Conservation (phyloP, 1,140 invertebrate genomes). For the Heliconius melpomene region DNA sequence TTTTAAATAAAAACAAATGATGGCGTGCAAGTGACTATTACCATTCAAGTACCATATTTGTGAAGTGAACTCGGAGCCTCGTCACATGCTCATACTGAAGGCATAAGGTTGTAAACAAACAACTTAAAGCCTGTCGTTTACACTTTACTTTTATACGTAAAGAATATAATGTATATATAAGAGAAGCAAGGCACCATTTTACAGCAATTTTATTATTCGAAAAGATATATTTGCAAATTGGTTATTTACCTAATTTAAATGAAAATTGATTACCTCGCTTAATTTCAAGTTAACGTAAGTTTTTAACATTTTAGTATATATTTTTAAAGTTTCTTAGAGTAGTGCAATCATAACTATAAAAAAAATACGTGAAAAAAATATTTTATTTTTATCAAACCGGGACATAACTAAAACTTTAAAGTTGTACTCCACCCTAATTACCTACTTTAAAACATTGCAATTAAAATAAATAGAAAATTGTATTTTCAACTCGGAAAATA, state of each 20-base stretch:
- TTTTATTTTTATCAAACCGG: not conserved
- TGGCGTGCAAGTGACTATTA: slow-evolving; percentile 12
- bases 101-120: not conserved
- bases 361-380: not conserved
- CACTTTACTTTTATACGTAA: not conserved
- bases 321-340: no score
- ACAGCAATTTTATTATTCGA: no score
- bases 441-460: not conserved
- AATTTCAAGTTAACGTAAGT: no score
- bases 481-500: not conserved
- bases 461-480: not conserved
- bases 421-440: not conserved
- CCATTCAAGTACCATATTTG: slow-evolving; percentile 16
- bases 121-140: not conserved
- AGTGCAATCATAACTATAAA: not conserved
- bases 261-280: no score
- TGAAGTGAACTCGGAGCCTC: slow-evolving; percentile 6
- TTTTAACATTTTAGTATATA: no score
- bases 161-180: no score
- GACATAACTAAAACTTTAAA: not conserved
- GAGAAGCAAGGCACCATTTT: no score
- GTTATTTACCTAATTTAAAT: no score
- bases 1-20: not conserved
- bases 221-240: no score
- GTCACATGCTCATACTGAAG: slow-evolving; percentile 1